Percentiles rank a stretch among this genome's conserved stretches.
These are phyloP conservation scores for Opisthocomus hoazin DNA, from an alignment of 2,113 vertebrate genomes.

Conservation along the genomic window DNA sequence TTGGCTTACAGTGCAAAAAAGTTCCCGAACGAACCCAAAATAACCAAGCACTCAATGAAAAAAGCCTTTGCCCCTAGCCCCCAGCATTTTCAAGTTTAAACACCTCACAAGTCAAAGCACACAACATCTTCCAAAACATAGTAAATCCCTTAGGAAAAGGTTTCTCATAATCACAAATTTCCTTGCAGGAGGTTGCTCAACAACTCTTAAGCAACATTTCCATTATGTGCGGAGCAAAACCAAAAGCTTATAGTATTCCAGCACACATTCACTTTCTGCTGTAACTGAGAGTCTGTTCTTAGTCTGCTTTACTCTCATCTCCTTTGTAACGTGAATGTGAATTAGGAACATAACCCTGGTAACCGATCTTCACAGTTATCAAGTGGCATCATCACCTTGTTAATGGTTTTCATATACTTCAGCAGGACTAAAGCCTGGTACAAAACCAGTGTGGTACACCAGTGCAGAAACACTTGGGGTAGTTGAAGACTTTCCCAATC, in stretches of 20 bases:
- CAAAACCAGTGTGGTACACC: neutral
- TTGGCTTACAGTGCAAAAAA: neutral
- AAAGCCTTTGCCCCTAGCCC: neutral
- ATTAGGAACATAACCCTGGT: neutral
- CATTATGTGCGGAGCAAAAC: conserved; percentile 24
- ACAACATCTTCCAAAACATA: conserved; percentile 30
- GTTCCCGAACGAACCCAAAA: neutral
- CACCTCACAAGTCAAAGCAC: neutral
- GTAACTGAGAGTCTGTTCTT: neutral
- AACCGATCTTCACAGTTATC: neutral
- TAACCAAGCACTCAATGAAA: neutral
- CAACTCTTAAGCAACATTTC: conserved; percentile 41
- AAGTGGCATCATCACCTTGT: neutral
- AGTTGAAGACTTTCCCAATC: neutral
- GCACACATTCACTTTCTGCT: neutral
- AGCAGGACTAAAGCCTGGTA: neutral
- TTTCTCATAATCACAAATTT: conserved; percentile 58
- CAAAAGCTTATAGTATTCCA: neutral
- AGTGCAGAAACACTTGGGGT: neutral
- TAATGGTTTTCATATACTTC: neutral
- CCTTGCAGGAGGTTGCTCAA: conserved; percentile 58
- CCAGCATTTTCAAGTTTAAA: neutral
- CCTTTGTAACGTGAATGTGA: neutral
- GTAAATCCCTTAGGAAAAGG: conserved; percentile 51
- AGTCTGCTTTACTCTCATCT: neutral